Evolutionary conservation across 2,113 vertebrate genomes (phyloP).

Genomic region (Malurus cyaneus): DNA sequence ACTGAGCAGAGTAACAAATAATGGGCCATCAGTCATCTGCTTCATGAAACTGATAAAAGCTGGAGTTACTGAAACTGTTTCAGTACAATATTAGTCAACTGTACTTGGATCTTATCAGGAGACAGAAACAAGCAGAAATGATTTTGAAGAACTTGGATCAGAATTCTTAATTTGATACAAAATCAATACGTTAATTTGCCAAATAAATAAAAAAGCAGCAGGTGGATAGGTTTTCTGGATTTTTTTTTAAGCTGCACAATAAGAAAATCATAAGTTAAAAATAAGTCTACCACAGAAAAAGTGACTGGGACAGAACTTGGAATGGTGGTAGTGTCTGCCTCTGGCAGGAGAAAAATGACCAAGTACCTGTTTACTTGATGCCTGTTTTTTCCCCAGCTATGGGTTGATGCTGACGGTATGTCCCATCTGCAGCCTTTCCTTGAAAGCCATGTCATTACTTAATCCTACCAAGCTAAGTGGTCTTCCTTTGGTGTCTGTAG

Average conservation of each 20-base stretch:
- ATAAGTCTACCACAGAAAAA: not conserved
- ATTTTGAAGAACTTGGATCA: not conserved
- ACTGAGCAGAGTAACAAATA: not conserved
- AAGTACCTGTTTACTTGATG: not conserved
- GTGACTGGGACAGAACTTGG: not conserved
- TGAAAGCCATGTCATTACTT: not conserved
- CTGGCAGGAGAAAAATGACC: not conserved
- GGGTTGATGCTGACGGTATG: not conserved
- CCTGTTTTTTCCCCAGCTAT: not conserved
- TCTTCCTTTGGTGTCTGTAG: not conserved
- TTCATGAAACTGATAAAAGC: not conserved
- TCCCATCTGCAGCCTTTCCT: not conserved
- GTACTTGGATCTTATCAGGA: not conserved
- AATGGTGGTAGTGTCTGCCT: not conserved
- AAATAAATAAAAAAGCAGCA: not conserved
- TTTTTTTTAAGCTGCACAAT: not conserved
- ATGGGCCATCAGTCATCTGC: not conserved
- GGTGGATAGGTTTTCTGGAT: not conserved
- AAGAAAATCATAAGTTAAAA: not conserved
- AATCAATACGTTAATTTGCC: not conserved
- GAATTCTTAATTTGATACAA: not conserved
- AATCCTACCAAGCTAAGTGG: accelerated
- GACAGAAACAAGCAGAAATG: not conserved
- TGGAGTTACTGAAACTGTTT: not conserved
- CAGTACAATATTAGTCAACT: not conserved